Base-by-base conservation (phyloP, 1,140 invertebrate genomes). In the Zaprionus gabonicus region DNA sequence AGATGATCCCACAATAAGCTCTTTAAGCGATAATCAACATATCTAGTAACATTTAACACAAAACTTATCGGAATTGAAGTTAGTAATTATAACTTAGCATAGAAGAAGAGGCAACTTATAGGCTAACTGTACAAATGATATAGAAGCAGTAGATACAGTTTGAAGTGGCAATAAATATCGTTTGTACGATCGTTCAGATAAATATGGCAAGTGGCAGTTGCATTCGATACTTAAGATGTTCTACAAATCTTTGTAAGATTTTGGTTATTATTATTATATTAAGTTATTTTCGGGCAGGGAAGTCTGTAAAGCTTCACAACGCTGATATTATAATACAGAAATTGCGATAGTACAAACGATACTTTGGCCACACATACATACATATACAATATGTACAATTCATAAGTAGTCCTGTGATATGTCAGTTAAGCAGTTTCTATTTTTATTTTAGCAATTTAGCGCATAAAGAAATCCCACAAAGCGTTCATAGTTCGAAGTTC, bases 401-500 rank as follows among this genome's bases (percentile, higher is more conserved):
- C 25, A 34, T 34, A 10, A 34, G 55, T 60, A 76, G 73, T 71
- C 68, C 73, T 60, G 72, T 76, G 64, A 67, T 65, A 80, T 83
- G 58, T 46, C 13, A 2, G 20, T 71, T 25, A 67, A 46, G 58
- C 69, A 77, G 77, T 78, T 82, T 62, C 75, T 78, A 76, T 87
- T 80, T 71, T 59, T 74, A 0, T 71, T 88, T 91, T 91, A 91
- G 90, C 90, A 91, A 91, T 91, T 91, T 91, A 91, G 90, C 71
- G 85, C 80, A 72, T 78, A 91, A 91, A 91, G 88, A 91, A 91
- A 91, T 86, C 74, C 51, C 72, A 75, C 46, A 46, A 91, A 91
- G 80, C 81, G 82, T 77, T 78, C 68, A 31, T 75, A 76, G 78
- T 73, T 79, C 59, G 49, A 60, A 59, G 68, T 63, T 63, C 76